Conservation (phyloP, 1,140 invertebrate species). For the Caerostris extrusa region DNA sequence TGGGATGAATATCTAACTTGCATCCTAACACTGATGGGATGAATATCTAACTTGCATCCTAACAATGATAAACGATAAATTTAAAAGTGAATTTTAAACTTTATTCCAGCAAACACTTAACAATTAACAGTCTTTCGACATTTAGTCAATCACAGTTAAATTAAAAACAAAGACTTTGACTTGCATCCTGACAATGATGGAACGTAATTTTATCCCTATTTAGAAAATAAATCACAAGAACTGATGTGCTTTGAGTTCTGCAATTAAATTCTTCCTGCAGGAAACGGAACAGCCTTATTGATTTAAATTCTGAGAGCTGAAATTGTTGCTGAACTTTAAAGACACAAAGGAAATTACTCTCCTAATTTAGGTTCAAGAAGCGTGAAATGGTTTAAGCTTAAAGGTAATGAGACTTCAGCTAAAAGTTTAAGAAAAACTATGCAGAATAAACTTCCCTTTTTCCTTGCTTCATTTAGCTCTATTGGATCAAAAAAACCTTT, state of each 20-base stretch:
- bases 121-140: not conserved
- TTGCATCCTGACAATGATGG: conserved; percentile 1
- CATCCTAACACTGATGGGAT: no score
- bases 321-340: not conserved
- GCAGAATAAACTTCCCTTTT: not conserved
- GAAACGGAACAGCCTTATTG: not conserved
- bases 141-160: not conserved
- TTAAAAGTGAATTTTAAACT: no score
- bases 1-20: no score
- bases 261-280: not conserved
- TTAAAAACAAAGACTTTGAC: not conserved
- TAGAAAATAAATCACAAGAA: not conserved
- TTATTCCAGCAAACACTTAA: not conserved
- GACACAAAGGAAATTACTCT: not conserved
- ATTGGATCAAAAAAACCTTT: conserved; percentile 4
- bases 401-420: not conserved
- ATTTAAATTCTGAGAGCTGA: not conserved
- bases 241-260: not conserved
- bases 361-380: conserved; percentile 34
- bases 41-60: no score
- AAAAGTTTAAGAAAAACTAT: not conserved
- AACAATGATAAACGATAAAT: no score
- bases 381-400: conserved; percentile 43
- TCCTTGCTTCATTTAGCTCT: conserved; percentile 38
- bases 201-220: not conserved